These are phyloP conservation scores for Rhinogobio ventralis DNA, from an alignment of 2,797 vertebrate species.

Conservation along the genomic window DNA sequence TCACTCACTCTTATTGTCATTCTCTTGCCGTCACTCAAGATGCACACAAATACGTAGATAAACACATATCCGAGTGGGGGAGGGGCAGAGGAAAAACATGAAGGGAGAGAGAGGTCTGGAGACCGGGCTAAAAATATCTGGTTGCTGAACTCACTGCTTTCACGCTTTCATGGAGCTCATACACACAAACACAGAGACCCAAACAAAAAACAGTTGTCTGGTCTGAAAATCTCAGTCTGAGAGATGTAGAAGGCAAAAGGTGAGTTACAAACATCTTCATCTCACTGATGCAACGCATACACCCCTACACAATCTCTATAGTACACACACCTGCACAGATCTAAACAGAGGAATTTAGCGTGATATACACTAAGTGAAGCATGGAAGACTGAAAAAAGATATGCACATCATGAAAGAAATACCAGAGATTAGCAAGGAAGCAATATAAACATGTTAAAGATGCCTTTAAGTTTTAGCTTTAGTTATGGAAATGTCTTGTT, in stretches of 20 bases:
- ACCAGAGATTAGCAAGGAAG: background rate
- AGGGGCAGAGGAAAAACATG: slow-evolving; percentile 16
- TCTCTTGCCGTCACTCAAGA: slow-evolving; percentile 32
- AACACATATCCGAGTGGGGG: slow-evolving; percentile 15
- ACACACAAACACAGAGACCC: slow-evolving; percentile 19
- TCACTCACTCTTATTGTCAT: slow-evolving; percentile 11
- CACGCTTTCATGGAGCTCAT: slow-evolving; percentile 34
- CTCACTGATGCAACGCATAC: background rate
- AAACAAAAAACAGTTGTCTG: slow-evolving; percentile 18
- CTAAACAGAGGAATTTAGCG: slow-evolving; percentile 8
- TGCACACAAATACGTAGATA: background rate
- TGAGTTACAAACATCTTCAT: slow-evolving; percentile 31
- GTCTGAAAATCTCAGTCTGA: slow-evolving; percentile 35
- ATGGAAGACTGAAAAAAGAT: background rate
- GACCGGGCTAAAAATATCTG: slow-evolving; percentile 61
- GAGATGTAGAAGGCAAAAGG: background rate
- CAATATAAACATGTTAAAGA: background rate
- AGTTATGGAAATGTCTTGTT: background rate
- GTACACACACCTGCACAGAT: background rate
- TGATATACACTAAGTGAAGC: slow-evolving; percentile 8
- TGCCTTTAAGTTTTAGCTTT: background rate
- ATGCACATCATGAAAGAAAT: background rate
- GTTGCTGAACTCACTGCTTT: slow-evolving; percentile 41
- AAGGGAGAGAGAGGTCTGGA: slow-evolving; percentile 48
- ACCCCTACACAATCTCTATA: background rate